Evolutionary conservation across 1,140 invertebrate species (phyloP).

Genomic region (Drosophila teissieri): DNA sequence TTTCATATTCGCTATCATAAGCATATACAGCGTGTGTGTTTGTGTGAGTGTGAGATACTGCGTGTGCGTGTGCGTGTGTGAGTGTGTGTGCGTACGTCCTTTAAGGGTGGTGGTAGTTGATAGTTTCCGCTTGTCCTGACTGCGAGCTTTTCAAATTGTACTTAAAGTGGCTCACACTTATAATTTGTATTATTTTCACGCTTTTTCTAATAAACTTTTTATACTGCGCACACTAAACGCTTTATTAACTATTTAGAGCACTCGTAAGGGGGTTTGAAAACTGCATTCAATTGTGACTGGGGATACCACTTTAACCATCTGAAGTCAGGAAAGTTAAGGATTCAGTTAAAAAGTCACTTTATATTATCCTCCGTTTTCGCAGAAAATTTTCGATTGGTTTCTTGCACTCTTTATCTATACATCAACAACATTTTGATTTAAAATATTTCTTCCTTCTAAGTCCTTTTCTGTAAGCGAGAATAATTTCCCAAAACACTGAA

Average conservation of each 20-base stretch:
- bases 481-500: too few species aligned
- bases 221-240: conserved; percentile 25
- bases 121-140: conserved; percentile 30
- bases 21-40: not conserved
- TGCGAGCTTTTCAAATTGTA: conserved; percentile 66
- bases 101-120: conserved; percentile 50
- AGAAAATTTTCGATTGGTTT: too few species aligned
- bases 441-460: too few species aligned
- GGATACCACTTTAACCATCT: not conserved
- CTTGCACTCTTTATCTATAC: too few species aligned
- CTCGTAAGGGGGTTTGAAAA: conserved; percentile 46
- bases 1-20: conserved; percentile 1
- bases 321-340: not conserved
- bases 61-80: not conserved
- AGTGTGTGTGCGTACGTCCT: conserved; percentile 1
- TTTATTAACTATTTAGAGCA: conserved; percentile 54
- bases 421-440: too few species aligned
- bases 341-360: not conserved
- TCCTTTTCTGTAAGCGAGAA: too few species aligned
- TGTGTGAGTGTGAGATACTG: not conserved
- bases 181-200: conserved; percentile 59
- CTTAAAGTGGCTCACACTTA: conserved; percentile 41
- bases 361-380: too few species aligned
- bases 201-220: conserved; percentile 69
- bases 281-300: too few species aligned